Conservation (phyloP, 1,140 invertebrate species). For the Drosophila parabipectinata region DNA sequence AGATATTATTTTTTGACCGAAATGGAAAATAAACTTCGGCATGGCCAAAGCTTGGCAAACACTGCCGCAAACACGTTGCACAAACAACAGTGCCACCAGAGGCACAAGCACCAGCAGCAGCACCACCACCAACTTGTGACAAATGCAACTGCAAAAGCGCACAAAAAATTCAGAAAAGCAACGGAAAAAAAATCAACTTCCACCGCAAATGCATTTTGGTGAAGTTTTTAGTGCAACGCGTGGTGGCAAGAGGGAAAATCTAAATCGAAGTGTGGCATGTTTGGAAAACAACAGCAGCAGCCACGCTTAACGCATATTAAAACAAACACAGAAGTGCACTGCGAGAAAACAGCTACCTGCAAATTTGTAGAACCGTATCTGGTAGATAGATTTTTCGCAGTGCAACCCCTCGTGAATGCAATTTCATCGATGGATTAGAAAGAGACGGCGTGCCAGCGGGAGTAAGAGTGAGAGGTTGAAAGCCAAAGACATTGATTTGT, state of each 20-base stretch:
- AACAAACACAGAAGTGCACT: constrained; percentile 28
- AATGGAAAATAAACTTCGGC: constrained; percentile 33
- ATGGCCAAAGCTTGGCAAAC: constrained; percentile 66
- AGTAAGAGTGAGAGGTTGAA: background rate
- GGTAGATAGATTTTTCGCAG: background rate
- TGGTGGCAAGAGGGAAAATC: constrained; percentile 6
- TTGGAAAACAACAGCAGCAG: constrained; percentile 49
- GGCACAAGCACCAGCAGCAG: constrained; percentile 17
- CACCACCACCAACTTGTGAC: constrained; percentile 52
- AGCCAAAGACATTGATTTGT: constrained; percentile 60
- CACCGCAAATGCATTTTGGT: constrained; percentile 61
- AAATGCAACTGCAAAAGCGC: constrained; percentile 43
- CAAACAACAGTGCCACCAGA: constrained; percentile 49
- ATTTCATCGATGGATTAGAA: constrained; percentile 43
- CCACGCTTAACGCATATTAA: constrained; percentile 76
- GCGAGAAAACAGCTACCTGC: background rate
- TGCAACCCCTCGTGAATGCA: constrained; percentile 21
- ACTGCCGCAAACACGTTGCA: constrained; percentile 75
- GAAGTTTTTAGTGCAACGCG: constrained; percentile 52
- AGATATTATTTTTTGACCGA: constrained; percentile 37
- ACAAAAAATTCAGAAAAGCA: constrained; percentile 45
- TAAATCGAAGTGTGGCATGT: constrained; percentile 53
- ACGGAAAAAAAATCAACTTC: constrained; percentile 42
- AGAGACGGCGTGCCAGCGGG: background rate
- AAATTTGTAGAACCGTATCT: background rate